Evolutionary conservation across 2,888 invertebrate genomes (phyloP).

Genomic region (Halocaridina rubra): DNA sequence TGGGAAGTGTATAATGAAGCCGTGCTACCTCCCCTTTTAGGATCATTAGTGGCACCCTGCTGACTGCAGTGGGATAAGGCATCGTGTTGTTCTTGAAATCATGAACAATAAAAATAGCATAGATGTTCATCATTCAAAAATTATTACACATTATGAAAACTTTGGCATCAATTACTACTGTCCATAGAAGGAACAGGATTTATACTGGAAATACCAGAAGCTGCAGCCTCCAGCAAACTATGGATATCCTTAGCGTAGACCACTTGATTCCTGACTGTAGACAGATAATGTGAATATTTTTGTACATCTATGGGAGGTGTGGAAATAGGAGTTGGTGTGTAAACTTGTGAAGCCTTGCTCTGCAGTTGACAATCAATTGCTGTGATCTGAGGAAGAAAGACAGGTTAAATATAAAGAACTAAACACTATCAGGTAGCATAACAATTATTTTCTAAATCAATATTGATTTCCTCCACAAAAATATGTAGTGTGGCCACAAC

Average conservation of each 20-base stretch:
- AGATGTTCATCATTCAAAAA: too few relatives aligned
- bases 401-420: not conserved
- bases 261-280: constrained; percentile 59
- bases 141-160: not conserved
- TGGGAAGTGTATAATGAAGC: too few relatives aligned
- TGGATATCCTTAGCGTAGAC: constrained; percentile 57
- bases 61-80: too few relatives aligned
- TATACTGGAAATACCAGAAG: constrained; percentile 26
- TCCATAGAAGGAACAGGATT: constrained; percentile 44
- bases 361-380: constrained; percentile 56
- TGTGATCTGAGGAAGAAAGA: constrained; percentile 44
- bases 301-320: constrained; percentile 54
- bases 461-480: too few relatives aligned
- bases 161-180: constrained; percentile 22
- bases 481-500: not conserved
- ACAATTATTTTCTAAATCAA: not conserved
- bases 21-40: too few relatives aligned
- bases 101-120: too few relatives aligned
- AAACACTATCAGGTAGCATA: not conserved
- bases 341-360: constrained; percentile 49
- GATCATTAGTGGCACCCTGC: too few relatives aligned
- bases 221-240: constrained; percentile 47
- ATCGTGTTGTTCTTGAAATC: too few relatives aligned
- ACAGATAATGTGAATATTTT: constrained; percentile 58
- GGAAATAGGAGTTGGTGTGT: constrained; percentile 47